These are phyloP conservation scores for Andinoacara biseriatus DNA, from an alignment of 2,113 vertebrate species.

Conservation along the genomic window DNA sequence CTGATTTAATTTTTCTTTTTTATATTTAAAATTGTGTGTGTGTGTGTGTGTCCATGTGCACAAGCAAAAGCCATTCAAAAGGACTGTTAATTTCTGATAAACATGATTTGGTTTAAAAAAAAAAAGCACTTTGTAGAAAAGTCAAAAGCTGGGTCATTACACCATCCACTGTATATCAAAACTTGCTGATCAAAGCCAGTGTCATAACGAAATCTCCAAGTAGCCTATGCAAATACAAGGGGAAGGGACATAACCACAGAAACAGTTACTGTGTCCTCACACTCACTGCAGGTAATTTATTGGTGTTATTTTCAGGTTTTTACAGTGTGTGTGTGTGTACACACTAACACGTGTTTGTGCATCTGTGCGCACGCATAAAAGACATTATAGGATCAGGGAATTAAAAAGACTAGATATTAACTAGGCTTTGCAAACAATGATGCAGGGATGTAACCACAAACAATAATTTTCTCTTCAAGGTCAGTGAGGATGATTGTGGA, in stretches of 20 bases:
- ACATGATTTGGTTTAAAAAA: no score
- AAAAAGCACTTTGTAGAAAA: neutral
- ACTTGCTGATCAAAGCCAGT: neutral
- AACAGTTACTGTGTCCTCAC: neutral
- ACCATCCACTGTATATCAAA: neutral
- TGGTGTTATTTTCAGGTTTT: neutral
- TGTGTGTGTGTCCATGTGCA: neutral
- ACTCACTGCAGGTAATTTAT: neutral
- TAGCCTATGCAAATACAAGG: neutral
- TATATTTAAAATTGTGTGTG: no score
- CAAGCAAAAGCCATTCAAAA: neutral
- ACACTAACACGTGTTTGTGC: neutral
- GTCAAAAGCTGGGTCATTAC: neutral
- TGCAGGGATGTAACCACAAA: neutral
- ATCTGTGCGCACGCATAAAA: neutral
- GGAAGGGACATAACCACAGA: neutral
- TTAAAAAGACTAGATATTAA: slow-evolving; percentile 1
- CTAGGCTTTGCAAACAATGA: neutral
- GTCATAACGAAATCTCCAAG: neutral
- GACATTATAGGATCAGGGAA: neutral
- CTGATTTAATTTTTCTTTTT: neutral
- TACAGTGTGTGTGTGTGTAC: neutral
- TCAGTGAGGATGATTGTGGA: neutral
- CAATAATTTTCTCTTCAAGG: neutral
- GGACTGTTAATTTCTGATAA: neutral